Evolutionary conservation across 2,888 invertebrate species (phyloP), one percentile per base, ranked within the genome.

Genomic region (Limnephilus marmoratus): DNA sequence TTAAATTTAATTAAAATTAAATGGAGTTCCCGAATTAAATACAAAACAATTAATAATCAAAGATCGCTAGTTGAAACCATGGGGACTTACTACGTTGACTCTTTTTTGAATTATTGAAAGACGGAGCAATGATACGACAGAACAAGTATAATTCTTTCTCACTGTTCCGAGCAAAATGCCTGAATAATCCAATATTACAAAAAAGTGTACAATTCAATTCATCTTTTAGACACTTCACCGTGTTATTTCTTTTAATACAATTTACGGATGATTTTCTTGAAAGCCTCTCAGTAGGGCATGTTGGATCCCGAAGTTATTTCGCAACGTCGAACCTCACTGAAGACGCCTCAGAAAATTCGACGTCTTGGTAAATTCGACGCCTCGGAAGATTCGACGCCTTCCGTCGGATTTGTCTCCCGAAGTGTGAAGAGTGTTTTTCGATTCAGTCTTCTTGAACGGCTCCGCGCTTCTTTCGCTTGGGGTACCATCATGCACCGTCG

Each of bases 371-470:
- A 24, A 85, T 37, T 81, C 81, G 90, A 91, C 91, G 91, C 85
- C 81, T 86, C 82, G 81, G 85, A 90, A 90, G 86, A 87, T 92
- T 83, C 91, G 91, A 91, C 91, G 90, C 92, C 91, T 89, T 90
- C 92, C 91, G 85, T 83, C 85, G 92, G 92, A 92, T 92, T 92
- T 92, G 92, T 87, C 87, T 90, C 86, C 88, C 90, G 90, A 81
- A 92, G 91, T 92, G 92, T 92, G 89, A 92, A 91, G 90, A 85
- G 90, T 89, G 91, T 92, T 92, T 91, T 91, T 90, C 92, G 86
- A 92, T 92, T 92, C 90, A 49, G 68, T 68, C 68, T 86, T 85
- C 85, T 15, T 80, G 90, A 92, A 90, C 87, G 90, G 81, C 90
- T 91, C 68, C 85, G 37, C 68, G 86, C 81, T 92, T 86, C 90